Evolutionary conservation across 1,140 invertebrate species (phyloP), one percentile per base, ranked within the genome.

Genomic region (Lepidurus couesii): DNA sequence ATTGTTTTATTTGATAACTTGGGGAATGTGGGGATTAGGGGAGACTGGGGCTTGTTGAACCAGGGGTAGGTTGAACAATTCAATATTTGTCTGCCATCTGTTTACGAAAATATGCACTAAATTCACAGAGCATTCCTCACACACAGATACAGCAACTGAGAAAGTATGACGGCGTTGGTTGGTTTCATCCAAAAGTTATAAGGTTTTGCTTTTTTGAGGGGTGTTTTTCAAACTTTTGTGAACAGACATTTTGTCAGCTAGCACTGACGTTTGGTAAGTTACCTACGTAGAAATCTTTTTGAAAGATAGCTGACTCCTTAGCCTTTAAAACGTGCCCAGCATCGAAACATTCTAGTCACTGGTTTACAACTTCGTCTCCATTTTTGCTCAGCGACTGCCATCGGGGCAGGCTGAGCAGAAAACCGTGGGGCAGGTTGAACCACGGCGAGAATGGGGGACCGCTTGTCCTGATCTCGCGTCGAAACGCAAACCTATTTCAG

Each of bases 241-340:
- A 47, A 47, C 45, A 47, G 45, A 47, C 45, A 47, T 47, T 47
- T 47, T 47, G 45, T 47, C 16, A 47, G 45, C 8, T 47, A 47
- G 45, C 45, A 10, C 16, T 47, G 45, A 47, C 45, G 8, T 47
- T 47, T 47, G 45, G 45, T 47, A 47, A 47, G 45, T 47, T 47
- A 47, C 45, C 45, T 47, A 47, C 45, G 45, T 47, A 47, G 8
- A 47, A 47, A 1, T 47, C 1, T 47, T 47, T 47, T 47, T 47
- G 45, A 47, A 47, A 47, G 45, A 47, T 47, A 47, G 45, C 45
- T 47, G 45, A 47, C 45, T 47, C 45, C 45, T 47, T 47, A 47
- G 45, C 45, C 26, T 47, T 47, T 47, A 47, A 16, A 47, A 47
- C 16, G 45, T 47, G 45, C 45, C 45, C 45, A 47, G 45, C 1